These are phyloP conservation scores for Tichodroma muraria DNA, from an alignment of 2,113 vertebrate species.

Conservation along the genomic window DNA sequence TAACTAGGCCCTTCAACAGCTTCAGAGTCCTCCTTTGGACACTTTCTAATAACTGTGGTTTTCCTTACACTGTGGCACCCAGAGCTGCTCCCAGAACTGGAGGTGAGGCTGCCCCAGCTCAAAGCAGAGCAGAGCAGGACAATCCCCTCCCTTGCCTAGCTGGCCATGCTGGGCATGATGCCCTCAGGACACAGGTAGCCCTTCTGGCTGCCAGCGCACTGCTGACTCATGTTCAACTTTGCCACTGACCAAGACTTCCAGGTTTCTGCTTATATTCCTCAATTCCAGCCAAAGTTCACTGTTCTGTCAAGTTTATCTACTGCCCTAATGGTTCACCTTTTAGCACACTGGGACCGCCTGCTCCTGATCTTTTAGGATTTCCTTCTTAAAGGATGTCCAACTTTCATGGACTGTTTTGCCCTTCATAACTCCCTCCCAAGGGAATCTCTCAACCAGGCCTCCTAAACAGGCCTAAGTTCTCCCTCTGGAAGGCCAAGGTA, in stretches of 20 bases:
- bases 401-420: neutral
- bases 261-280: neutral
- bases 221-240: neutral
- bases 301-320: neutral
- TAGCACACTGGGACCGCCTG: neutral
- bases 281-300: neutral
- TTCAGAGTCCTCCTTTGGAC: neutral
- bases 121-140: neutral
- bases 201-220: neutral
- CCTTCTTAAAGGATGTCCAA: neutral
- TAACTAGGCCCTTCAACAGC: neutral
- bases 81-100: accelerated
- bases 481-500: neutral
- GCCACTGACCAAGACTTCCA: neutral
- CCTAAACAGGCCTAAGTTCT: neutral
- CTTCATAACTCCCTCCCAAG: neutral
- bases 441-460: neutral
- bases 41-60: neutral
- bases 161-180: accelerated
- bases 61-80: neutral
- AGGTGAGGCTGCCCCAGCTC: accelerated
- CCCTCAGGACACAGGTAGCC: neutral
- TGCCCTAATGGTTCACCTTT: neutral
- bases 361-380: neutral
- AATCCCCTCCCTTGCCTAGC: accelerated